Evolutionary conservation across 2,797 vertebrate species (phyloP).

Genomic region (Myotis pilosus): DNA sequence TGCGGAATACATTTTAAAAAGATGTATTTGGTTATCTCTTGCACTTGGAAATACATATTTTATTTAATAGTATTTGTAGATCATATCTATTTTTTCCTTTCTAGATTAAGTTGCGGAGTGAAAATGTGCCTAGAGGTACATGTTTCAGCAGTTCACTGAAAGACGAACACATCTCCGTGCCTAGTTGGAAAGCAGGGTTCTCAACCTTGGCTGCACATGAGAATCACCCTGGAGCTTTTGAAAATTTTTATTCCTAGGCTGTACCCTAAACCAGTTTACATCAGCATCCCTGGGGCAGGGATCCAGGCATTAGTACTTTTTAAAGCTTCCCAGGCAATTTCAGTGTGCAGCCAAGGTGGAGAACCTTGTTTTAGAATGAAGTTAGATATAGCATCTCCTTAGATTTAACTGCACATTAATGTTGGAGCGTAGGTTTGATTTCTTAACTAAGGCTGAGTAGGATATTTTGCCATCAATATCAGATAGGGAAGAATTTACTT

Average conservation of each 20-base stretch:
- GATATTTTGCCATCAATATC: conserved; percentile 24
- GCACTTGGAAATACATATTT: neutral
- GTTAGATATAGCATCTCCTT: conserved; percentile 12
- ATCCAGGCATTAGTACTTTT: neutral
- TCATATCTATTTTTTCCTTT: neutral
- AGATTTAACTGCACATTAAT: neutral
- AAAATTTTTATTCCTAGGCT: conserved; percentile 15
- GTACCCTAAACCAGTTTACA: neutral
- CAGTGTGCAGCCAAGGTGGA: neutral
- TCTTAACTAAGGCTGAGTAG: conserved; percentile 8
- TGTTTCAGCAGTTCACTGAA: neutral
- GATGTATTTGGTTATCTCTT: conserved; percentile 6
- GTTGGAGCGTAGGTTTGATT: neutral
- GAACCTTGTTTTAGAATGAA: conserved; percentile 9
- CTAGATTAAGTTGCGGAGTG: neutral
- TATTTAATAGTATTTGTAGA: neutral
- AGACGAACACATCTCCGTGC: neutral
- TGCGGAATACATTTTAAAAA: neutral
- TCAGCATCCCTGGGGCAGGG: neutral
- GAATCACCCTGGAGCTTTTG: conserved; percentile 19
- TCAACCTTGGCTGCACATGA: neutral
- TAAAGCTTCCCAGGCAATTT: neutral
- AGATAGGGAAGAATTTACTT: conserved; percentile 40
- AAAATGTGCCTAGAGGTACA: neutral
- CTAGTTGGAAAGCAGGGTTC: neutral